Percentiles rank a stretch among this genome's conserved stretches.
Conservation (phyloP, 2,113 vertebrate genomes). For the Pteruthius melanotis region DNA sequence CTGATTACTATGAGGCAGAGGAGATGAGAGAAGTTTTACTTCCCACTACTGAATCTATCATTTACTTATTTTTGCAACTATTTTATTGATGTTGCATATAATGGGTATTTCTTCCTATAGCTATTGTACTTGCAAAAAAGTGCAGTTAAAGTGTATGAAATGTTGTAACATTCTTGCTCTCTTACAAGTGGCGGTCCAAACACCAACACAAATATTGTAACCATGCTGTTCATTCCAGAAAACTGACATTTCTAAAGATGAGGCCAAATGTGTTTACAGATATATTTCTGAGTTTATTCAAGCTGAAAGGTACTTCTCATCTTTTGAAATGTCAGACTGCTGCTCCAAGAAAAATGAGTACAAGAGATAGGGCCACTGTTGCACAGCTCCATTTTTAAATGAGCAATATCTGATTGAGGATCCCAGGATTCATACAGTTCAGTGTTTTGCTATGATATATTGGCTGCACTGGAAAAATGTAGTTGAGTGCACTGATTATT, state of each 20-base stretch:
- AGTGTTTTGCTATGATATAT: neutral
- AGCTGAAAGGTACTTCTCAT: slow-evolving; percentile 63
- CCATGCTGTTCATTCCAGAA: slow-evolving; percentile 30
- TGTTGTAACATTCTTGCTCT: neutral
- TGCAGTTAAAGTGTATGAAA: neutral
- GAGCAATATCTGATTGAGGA: slow-evolving; percentile 33
- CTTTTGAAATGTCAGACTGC: slow-evolving; percentile 59
- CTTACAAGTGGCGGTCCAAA: neutral
- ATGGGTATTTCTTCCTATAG: neutral
- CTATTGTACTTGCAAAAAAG: neutral
- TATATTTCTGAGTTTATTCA: slow-evolving; percentile 54
- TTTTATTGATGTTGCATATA: neutral
- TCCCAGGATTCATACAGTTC: neutral
- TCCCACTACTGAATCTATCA: neutral
- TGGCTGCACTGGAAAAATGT: neutral
- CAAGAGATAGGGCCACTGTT: slow-evolving; percentile 29
- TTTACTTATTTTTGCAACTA: neutral
- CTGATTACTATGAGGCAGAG: neutral
- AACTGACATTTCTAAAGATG: slow-evolving; percentile 59
- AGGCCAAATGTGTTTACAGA: slow-evolving; percentile 63
- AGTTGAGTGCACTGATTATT: slow-evolving; percentile 7
- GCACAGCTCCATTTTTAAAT: slow-evolving; percentile 53
- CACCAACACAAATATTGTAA: neutral
- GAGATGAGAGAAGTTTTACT: neutral
- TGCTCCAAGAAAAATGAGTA: slow-evolving; percentile 49